phyloP scores from a whole-genome alignment of 2,113 vertebrate genomes.

The Jacana jacana region DNA sequence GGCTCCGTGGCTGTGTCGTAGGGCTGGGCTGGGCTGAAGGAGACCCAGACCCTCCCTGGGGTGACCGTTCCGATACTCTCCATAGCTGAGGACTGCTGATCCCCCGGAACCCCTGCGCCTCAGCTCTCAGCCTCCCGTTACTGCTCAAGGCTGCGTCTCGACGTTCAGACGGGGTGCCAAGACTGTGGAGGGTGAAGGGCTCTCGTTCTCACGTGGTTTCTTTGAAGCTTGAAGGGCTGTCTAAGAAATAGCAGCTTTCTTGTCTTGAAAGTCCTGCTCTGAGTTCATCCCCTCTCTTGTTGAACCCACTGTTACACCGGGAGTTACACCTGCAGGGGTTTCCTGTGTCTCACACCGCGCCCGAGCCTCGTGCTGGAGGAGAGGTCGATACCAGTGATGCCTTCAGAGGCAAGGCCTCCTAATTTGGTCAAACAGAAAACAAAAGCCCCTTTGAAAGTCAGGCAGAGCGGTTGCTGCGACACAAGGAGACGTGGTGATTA shows the following conservation, averaged over 20 bases:
- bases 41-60: background rate
- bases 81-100: background rate
- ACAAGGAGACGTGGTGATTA: background rate
- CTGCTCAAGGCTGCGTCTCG: background rate
- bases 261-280: background rate
- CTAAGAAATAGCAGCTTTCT: background rate
- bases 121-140: background rate
- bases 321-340: background rate
- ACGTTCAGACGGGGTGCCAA: background rate
- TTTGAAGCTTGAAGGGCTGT: background rate
- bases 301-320: rapidly evolving
- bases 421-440: background rate
- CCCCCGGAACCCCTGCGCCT: background rate
- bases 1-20: background rate
- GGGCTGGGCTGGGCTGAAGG: background rate
- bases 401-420: background rate
- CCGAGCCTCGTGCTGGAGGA: background rate
- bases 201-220: background rate
- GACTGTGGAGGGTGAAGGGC: background rate
- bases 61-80: background rate
- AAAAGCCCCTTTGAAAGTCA: conserved; percentile 5
- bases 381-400: background rate
- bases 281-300: background rate
- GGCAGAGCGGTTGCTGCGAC: background rate
- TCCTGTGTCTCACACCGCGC: background rate